These are phyloP conservation scores for Mesocentrotus franciscanus DNA, from an alignment of 53 echinoderm and acorn worm genomes.

Conservation along the genomic window DNA sequence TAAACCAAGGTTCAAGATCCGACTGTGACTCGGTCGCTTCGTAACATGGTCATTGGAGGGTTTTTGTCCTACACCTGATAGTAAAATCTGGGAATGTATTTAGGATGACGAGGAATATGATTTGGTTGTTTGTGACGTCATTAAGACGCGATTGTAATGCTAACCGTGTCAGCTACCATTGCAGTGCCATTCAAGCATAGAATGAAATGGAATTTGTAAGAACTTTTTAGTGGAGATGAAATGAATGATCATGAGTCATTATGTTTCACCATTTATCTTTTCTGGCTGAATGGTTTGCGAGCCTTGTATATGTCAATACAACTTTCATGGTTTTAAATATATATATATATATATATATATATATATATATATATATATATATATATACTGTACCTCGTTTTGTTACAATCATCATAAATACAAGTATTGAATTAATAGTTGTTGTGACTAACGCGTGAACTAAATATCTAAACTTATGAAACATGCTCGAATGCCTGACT, in stretches of 20 bases:
- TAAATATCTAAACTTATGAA: no score
- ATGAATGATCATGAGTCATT: neutral
- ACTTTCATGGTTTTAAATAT: no score
- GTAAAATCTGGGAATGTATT: neutral
- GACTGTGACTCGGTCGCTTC: neutral
- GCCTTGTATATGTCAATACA: no score
- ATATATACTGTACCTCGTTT: no score
- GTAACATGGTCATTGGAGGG: neutral
- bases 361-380: no score
- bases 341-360: no score
- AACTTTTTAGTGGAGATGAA: neutral
- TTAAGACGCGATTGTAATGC: neutral
- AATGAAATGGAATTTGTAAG: neutral
- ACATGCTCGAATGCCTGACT: no score
- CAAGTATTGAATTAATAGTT: no score
- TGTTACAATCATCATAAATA: no score
- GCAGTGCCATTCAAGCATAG: neutral
- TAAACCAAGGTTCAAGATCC: slow-evolving; percentile 43
- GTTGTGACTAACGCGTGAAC: no score
- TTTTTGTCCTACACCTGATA: neutral
- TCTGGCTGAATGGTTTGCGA: no score
- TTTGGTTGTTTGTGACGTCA: neutral
- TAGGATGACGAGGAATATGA: neutral
- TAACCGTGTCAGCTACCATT: neutral
- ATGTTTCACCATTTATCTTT: neutral